Evolutionary conservation across 2,797 vertebrate species (phyloP).

Genomic region (Avahi laniger): DNA sequence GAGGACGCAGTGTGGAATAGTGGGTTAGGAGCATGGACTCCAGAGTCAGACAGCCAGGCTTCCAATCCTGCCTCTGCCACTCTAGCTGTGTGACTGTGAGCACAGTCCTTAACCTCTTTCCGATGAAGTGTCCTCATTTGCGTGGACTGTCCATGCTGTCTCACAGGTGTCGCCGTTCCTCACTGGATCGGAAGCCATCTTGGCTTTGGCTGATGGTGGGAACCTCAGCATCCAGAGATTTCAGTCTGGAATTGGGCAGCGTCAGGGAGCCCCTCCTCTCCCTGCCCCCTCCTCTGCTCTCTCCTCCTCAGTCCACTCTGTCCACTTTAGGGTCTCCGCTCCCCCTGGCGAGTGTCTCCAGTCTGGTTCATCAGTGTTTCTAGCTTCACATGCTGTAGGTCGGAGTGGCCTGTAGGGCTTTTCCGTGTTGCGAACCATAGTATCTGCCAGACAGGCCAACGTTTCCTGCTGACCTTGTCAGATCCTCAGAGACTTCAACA

Average conservation of each 20-base stretch:
- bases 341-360: background rate
- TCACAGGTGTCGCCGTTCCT: background rate
- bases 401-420: background rate
- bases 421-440: background rate
- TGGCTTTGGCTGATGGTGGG: background rate
- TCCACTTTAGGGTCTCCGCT: background rate
- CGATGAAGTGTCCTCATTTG: background rate
- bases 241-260: background rate
- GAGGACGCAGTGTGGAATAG: accelerated
- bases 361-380: background rate
- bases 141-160: background rate
- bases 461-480: background rate
- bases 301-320: background rate
- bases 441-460: background rate
- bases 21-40: background rate
- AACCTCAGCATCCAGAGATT: too few relatives aligned
- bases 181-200: background rate
- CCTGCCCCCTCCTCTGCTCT: accelerated
- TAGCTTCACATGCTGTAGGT: background rate
- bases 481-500: background rate
- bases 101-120: background rate
- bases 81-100: background rate
- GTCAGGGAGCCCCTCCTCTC: background rate
- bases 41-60: background rate
- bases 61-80: background rate